Base-by-base conservation (phyloP, 2,113 vertebrate genomes). In the Neogobius melanostomus region DNA sequence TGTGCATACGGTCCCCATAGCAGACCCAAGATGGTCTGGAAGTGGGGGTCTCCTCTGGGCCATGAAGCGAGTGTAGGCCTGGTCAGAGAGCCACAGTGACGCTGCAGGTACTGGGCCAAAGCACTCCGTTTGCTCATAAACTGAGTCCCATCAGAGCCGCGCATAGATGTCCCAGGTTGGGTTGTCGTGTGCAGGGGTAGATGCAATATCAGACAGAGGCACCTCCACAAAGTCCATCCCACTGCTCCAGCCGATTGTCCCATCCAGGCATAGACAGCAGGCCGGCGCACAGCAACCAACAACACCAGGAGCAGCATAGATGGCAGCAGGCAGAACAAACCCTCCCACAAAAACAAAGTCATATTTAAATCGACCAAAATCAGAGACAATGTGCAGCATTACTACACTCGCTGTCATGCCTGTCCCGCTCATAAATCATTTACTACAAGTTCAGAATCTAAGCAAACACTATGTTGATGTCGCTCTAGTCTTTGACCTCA, bases 51-150 rank as follows among this genome's bases (percentile, higher is more conserved):
- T 11, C 80, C 83, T 63, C 79, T 68, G 44, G 87, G 86, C 88
- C 91, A 91, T 1, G 36, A 1, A 0, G 81, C 84, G 50, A 75
- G 75, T 49, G 60, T 90, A 11, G 14, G 81, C 72, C 2, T 74
- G 65, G 66, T 47, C 0, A 93, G 90, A 54, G 80, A 84, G 8
- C 74, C 51, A 53, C 93, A 87, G 70, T 89, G 82, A 56, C 72
- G 88, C 67, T 89, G 84, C 68, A 95, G 78, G 75, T 92, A 90
- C 49, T 72, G 87, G 45, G 94, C 93, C 69, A 95, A 85, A 0
- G 93, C 91, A 0, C 94, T 94, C 66, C 91, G 86, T 83, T 94
- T 95, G 71, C 92, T 94, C 67, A 95, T 74, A 45, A 95, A 57
- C 78, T 17, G 79, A 75, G 81, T 67, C 60, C 63, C 69, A 10